A percentile compares a stretch with the other conserved stretches of the same genome.
Evolutionary conservation across 2,113 vertebrate genomes (phyloP).

Genomic region (Raphicerus campestris): DNA sequence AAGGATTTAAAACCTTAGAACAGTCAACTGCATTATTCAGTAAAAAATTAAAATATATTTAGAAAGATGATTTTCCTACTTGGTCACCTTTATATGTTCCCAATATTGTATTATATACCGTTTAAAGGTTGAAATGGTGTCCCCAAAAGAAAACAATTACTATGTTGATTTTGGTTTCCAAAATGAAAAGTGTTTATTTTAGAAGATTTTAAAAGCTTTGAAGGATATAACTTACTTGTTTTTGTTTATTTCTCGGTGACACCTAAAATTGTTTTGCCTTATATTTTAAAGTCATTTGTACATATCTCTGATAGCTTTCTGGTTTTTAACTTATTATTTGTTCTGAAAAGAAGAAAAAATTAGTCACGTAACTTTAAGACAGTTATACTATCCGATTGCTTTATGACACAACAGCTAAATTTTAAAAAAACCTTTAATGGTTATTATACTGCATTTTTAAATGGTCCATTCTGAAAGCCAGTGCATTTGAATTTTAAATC

Average conservation of each 20-base stretch:
- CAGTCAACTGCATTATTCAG: neutral
- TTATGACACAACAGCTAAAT: neutral
- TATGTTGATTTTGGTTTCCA: neutral
- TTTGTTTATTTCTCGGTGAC: neutral
- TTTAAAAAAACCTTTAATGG: neutral
- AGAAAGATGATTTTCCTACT: neutral
- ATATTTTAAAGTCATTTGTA: neutral
- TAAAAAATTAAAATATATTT: neutral
- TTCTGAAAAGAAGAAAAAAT: neutral
- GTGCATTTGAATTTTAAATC: neutral
- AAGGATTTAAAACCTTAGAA: neutral
- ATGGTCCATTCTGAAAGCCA: neutral
- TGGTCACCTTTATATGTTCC: neutral
- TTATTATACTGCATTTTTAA: neutral
- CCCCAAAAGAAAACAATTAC: neutral
- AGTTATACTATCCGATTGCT: neutral
- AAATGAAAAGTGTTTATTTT: neutral
- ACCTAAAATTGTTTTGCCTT: neutral
- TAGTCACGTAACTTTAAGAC: neutral
- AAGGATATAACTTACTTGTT: neutral
- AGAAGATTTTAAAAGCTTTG: neutral
- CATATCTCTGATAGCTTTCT: neutral
- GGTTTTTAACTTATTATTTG: neutral
- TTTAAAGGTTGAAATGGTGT: neutral
- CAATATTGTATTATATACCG: neutral